phyloP scores from a whole-genome alignment of 2,888 invertebrate genomes.

The Leptarthrus brevirostris region DNA sequence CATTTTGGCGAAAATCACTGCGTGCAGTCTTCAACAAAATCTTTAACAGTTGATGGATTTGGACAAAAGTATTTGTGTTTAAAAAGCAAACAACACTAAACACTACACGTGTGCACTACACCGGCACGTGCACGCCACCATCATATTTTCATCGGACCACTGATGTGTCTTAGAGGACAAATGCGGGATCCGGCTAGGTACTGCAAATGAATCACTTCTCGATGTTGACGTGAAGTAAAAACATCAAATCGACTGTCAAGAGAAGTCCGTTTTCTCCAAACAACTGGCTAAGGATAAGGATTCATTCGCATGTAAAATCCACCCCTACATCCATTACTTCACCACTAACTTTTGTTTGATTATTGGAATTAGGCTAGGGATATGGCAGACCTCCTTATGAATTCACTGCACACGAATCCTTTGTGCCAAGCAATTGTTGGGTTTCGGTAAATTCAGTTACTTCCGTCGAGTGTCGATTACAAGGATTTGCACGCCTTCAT shows the following conservation, averaged over 20 bases:
- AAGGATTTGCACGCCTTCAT: constrained; percentile 35
- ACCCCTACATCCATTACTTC: constrained; percentile 17
- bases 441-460: constrained; percentile 34
- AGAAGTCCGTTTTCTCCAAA: constrained; percentile 14
- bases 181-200: background rate
- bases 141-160: constrained; percentile 47
- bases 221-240: constrained; percentile 4
- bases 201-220: constrained; percentile 36
- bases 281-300: constrained; percentile 9
- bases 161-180: background rate
- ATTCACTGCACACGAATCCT: constrained; percentile 14
- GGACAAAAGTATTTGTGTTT: constrained; percentile 30
- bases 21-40: constrained; percentile 30
- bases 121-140: constrained; percentile 39
- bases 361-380: constrained; percentile 30
- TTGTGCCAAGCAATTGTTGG: constrained; percentile 33
- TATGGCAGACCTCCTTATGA: constrained; percentile 10
- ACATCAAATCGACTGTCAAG: constrained; percentile 21
- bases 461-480: constrained; percentile 45
- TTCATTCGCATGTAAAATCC: constrained; percentile 6
- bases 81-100: constrained; percentile 39
- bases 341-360: constrained; percentile 35
- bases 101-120: constrained; percentile 29
- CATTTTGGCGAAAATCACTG: constrained; percentile 30
- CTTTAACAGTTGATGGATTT: constrained; percentile 49